Conservation (phyloP, 2,797 vertebrate genomes). For the Phrynocephalus forsythii region DNA sequence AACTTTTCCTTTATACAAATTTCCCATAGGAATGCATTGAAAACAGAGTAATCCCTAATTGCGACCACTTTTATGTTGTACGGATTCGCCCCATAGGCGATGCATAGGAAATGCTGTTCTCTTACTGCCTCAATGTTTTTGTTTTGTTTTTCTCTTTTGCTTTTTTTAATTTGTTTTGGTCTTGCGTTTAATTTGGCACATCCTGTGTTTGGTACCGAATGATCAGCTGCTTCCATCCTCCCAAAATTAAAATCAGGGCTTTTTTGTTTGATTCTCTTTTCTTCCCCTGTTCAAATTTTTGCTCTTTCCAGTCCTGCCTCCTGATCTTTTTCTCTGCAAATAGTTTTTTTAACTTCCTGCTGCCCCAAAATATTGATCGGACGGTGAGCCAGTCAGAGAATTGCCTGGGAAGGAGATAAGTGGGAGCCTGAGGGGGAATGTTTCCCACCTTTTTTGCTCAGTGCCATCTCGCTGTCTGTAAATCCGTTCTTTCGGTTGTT, state of each 20-base stretch:
- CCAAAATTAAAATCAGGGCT: slow-evolving; percentile 25
- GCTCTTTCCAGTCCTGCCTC: slow-evolving; percentile 15
- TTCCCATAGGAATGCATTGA: too few species aligned
- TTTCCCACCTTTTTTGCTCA: background rate
- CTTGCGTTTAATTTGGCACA: background rate
- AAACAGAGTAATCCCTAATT: too few species aligned
- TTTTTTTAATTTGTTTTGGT: background rate
- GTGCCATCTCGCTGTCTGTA: background rate
- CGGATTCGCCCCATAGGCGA: too few species aligned
- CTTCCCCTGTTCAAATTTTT: background rate
- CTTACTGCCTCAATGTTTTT: background rate
- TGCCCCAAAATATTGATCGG: background rate
- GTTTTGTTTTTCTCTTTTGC: background rate
- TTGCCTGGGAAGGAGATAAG: background rate
- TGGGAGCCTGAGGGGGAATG: background rate
- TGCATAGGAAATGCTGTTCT: slow-evolving; percentile 76
- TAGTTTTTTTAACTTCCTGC: accelerated
- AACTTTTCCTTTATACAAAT: too few species aligned
- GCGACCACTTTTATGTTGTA: too few species aligned
- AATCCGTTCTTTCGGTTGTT: background rate
- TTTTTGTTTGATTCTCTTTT: accelerated
- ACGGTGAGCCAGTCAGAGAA: background rate
- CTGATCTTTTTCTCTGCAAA: background rate
- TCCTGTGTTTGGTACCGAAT: slow-evolving; percentile 27
- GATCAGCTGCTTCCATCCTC: slow-evolving; percentile 30